Conservation (phyloP, 1,140 invertebrate genomes). For the Macrobrachium nipponense region DNA sequence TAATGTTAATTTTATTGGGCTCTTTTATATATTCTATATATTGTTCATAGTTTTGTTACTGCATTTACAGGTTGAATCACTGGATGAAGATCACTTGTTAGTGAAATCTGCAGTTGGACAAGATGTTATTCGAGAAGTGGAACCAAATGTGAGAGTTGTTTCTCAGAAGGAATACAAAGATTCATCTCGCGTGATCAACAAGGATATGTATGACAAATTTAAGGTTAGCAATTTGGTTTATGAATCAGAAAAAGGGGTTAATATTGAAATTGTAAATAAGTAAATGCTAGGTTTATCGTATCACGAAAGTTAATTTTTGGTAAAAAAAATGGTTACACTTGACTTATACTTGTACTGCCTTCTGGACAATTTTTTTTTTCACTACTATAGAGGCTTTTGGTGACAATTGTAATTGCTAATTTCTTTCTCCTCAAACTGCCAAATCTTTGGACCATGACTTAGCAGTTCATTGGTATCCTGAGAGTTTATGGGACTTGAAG, state of each 20-base stretch:
- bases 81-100: slow-evolving; percentile 59
- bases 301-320: too few species aligned
- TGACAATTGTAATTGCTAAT: too few species aligned
- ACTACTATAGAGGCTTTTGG: too few species aligned
- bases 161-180: slow-evolving; percentile 54
- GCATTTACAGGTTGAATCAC: slow-evolving; percentile 49
- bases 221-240: slow-evolving; percentile 29
- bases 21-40: too few species aligned
- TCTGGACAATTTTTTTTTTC: too few species aligned
- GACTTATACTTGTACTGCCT: too few species aligned
- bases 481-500: too few species aligned
- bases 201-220: slow-evolving; percentile 62
- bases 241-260: not conserved
- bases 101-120: slow-evolving; percentile 49
- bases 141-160: slow-evolving; percentile 56
- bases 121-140: slow-evolving; percentile 53
- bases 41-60: not conserved
- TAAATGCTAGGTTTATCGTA: not conserved
- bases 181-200: slow-evolving; percentile 61
- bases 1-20: too few species aligned
- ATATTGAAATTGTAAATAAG: not conserved
- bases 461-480: too few species aligned
- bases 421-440: too few species aligned
- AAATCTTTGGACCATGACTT: too few species aligned
- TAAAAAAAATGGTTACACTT: too few species aligned